Evolutionary conservation across 2,797 vertebrate genomes (phyloP).

Genomic region (Anguilla obscura): DNA sequence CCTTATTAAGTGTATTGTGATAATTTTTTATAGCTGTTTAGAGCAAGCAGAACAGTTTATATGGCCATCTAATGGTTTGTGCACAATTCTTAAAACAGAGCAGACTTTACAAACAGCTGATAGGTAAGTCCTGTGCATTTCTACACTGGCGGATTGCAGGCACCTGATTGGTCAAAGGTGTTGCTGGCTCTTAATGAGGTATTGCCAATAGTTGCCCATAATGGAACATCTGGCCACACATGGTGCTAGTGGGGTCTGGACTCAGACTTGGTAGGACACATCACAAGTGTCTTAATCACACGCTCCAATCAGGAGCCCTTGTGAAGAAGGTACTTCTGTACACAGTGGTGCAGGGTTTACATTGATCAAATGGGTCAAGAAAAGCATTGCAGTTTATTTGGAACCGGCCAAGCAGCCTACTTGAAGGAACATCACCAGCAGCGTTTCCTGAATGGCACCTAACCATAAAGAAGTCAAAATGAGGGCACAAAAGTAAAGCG

Average conservation of each 20-base stretch:
- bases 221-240: not conserved
- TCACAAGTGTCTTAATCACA: not conserved
- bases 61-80: not conserved
- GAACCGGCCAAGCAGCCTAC: not conserved
- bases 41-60: not conserved
- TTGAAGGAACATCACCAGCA: not conserved
- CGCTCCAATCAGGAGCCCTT: not conserved
- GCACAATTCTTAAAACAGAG: not conserved
- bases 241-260: too few relatives aligned
- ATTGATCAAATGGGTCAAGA: not conserved
- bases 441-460: not conserved
- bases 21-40: not conserved
- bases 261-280: too few relatives aligned
- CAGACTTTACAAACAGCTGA: not conserved
- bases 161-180: not conserved
- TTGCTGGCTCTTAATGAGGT: not conserved
- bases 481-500: conserved; percentile 10
- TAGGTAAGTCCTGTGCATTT: not conserved
- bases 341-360: not conserved
- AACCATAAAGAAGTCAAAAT: not conserved
- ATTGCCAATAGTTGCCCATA: not conserved
- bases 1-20: not conserved
- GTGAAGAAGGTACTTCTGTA: not conserved
- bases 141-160: not conserved
- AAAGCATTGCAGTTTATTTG: not conserved